These are phyloP conservation scores for Rambutsinella grinnellia DNA, from an alignment of 2,888 invertebrate genomes.

Conservation along the genomic window DNA sequence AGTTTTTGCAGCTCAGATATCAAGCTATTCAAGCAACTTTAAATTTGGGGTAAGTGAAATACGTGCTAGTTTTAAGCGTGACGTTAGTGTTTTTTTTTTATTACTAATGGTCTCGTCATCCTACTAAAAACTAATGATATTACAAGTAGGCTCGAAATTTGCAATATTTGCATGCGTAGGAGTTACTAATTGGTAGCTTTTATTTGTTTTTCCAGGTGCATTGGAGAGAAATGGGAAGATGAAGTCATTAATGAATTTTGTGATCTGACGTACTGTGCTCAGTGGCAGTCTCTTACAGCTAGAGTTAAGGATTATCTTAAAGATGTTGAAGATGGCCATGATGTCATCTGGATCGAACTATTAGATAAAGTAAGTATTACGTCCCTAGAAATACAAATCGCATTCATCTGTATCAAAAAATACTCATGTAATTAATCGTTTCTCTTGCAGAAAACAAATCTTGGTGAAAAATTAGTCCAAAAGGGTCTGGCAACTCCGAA, in stretches of 20 bases:
- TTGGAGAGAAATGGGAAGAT: slow-evolving; percentile 67
- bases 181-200: too few relatives aligned
- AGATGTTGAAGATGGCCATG: slow-evolving; percentile 71
- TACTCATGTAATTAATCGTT: too few relatives aligned
- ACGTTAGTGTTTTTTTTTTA: not conserved
- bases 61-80: too few relatives aligned
- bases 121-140: too few relatives aligned
- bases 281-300: slow-evolving; percentile 85
- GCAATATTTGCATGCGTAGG: not conserved
- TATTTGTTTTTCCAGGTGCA: slow-evolving; percentile 47
- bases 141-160: not conserved
- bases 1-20: slow-evolving; percentile 80
- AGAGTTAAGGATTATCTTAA: slow-evolving; percentile 79
- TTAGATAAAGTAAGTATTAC: slow-evolving; percentile 76
- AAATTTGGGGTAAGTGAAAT: slow-evolving; percentile 63
- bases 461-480: slow-evolving; percentile 75
- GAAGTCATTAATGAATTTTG: slow-evolving; percentile 69
- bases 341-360: slow-evolving; percentile 81
- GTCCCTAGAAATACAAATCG: too few relatives aligned
- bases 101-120: not conserved
- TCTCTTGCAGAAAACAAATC: slow-evolving; percentile 72
- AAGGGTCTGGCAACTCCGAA: slow-evolving; percentile 73
- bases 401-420: too few relatives aligned
- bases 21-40: slow-evolving; percentile 81
- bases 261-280: slow-evolving; percentile 70